Percentiles rank a stretch among this genome's conserved stretches.
Evolutionary conservation across 2,888 invertebrate species (phyloP).

Genomic region (Lordiphosa andalusiaca): DNA sequence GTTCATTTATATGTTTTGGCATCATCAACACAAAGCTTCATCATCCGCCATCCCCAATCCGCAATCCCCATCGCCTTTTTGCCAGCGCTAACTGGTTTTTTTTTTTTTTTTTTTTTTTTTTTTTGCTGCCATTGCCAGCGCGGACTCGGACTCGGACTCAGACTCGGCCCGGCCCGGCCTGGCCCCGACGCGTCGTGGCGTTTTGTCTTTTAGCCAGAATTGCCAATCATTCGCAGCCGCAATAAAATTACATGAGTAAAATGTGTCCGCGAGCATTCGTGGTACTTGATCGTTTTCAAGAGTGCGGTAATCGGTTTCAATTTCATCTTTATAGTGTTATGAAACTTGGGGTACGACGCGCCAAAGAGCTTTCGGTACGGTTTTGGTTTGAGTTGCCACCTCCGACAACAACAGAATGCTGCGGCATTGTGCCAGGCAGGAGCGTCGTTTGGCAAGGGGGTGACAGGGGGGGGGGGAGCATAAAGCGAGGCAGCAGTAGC

Average conservation of each 20-base stretch:
- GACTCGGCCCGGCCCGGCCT: background rate
- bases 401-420: conserved; percentile 28
- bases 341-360: conserved; percentile 55
- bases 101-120: too few species aligned
- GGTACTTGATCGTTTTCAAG: conserved; percentile 75
- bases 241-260: conserved; percentile 77
- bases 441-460: background rate
- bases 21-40: conserved; percentile 28
- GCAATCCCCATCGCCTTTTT: conserved; percentile 1
- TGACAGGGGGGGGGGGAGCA: background rate
- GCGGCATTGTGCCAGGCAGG: too few species aligned
- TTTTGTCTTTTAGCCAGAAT: conserved; percentile 73
- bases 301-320: conserved; percentile 78
- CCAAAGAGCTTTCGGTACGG: conserved; percentile 37
- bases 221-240: conserved; percentile 74
- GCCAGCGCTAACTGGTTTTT: conserved; percentile 6
- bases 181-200: conserved; percentile 20
- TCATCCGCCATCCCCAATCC: conserved; percentile 3
- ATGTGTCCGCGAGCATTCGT: conserved; percentile 76
- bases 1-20: conserved; percentile 25
- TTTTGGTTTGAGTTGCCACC: conserved; percentile 27
- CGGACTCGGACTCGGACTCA: background rate
- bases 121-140: conserved; percentile 6
- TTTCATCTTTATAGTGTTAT: conserved; percentile 75
- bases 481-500: too few species aligned